These are phyloP conservation scores for Epizoanthus rinbou DNA, from an alignment of 92 coral and sea anemone genomes.

Conservation along the genomic window DNA sequence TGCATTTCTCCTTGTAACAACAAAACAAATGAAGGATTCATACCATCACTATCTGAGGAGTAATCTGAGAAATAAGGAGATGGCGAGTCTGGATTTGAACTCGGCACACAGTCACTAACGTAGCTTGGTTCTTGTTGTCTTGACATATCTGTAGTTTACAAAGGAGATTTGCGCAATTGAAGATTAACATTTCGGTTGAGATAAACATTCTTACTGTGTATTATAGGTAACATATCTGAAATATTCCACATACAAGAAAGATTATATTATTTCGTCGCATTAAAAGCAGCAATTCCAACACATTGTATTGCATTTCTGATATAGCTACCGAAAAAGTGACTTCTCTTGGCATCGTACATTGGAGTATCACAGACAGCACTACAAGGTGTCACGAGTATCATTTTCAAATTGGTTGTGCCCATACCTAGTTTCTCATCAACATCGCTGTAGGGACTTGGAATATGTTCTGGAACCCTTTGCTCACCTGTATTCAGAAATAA, in stretches of 20 bases:
- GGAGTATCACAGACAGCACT: not conserved
- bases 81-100: constrained; percentile 91
- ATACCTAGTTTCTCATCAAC: not conserved
- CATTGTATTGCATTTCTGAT: not conserved
- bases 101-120: constrained; percentile 69
- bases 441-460: not conserved
- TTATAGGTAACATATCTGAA: not conserved
- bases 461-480: constrained; percentile 54
- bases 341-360: not conserved
- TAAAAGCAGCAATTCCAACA: no score
- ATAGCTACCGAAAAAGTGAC: not conserved
- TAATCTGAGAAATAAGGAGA: constrained; percentile 39
- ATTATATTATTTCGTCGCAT: not conserved
- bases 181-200: not conserved
- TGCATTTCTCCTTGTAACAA: not conserved
- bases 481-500: constrained; percentile 41
- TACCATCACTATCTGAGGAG: constrained; percentile 80
- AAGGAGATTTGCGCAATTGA: not conserved
- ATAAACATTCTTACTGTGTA: not conserved
- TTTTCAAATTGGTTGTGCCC: not conserved
- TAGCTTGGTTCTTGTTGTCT: constrained; percentile 8
- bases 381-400: not conserved
- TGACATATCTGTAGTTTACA: not conserved
- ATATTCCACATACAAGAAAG: not conserved
- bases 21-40: not conserved